Evolutionary conservation across 2,797 vertebrate species (phyloP), one percentile per base, ranked within the genome.

Genomic region (Clarias platycephalus): DNA sequence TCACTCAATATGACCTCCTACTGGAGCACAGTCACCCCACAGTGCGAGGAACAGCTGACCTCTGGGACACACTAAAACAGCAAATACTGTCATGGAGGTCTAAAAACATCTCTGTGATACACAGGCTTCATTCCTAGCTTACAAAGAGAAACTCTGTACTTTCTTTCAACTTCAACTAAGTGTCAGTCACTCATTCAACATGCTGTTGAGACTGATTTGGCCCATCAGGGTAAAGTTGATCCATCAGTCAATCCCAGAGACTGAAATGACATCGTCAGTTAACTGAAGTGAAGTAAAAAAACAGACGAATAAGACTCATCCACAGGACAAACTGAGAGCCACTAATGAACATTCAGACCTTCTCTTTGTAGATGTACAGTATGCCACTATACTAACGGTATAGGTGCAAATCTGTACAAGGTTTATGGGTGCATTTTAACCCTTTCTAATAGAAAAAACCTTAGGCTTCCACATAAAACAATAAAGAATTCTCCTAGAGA

Each of bases 51-150:
- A 82, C 70, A 90, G 83, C 53, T 89, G 87, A 87, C 79, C 70
- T 70, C 80, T 76, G 57, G n/a, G 26, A 75, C 49, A 79, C 77
- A 31, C 55, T 86, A 88, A 75, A 85, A 85, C 74, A 91, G 89
- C 87, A 93, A 91, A 90, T 87, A 88, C 80, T 87, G 13, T 53
- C 82, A 74, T 74, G 88, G 89, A 88, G 86, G 88, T 89, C 88
- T 62, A 26, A 74, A 84, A 86, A 78, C 75, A 66, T 67, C 55
- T 44, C 26, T 24, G 40, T 81, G 55, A 77, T 76, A 84, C 87
- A 81, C 37, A 74, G 84, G 57, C 55, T 49, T 76, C 60, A 81
- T 78, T 78, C 57, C 34, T 78, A n/a, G 31, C 81, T 81, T 68
- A 44, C 66, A 77, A 72, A 75, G n/a, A 79, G 66, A 31, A 9